These are phyloP conservation scores for Choreutis nemorana DNA, from an alignment of 2,888 invertebrate species.

Conservation along the genomic window DNA sequence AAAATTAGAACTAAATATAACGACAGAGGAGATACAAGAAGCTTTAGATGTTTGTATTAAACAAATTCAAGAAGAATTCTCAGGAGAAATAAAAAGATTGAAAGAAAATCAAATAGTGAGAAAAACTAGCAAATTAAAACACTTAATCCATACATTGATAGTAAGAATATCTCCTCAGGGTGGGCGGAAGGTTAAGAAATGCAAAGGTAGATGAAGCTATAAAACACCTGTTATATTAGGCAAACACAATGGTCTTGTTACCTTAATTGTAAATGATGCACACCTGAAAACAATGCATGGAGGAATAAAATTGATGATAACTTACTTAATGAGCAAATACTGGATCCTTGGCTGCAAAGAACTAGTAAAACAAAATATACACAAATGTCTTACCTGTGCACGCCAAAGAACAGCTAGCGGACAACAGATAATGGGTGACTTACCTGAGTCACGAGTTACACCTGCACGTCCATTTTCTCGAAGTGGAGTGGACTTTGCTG, in stretches of 20 bases:
- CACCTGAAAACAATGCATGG: neutral
- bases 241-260: neutral
- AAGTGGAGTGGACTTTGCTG: too few relatives aligned
- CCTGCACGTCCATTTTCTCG: neutral
- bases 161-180: neutral
- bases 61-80: too few relatives aligned
- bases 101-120: neutral
- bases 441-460: neutral
- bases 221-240: neutral
- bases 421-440: neutral
- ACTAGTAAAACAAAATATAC: neutral
- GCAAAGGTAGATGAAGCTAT: neutral
- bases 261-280: neutral
- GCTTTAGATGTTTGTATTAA: too few relatives aligned
- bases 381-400: neutral
- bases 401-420: neutral
- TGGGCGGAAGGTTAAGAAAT: neutral
- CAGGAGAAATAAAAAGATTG: neutral
- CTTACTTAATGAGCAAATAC: neutral
- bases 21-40: too few relatives aligned
- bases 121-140: neutral
- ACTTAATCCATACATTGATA: neutral
- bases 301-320: neutral
- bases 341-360: too few relatives aligned
- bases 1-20: too few relatives aligned